phyloP scores from a whole-genome alignment of 2,888 invertebrate genomes.

The Hypena proboscidalis region DNA sequence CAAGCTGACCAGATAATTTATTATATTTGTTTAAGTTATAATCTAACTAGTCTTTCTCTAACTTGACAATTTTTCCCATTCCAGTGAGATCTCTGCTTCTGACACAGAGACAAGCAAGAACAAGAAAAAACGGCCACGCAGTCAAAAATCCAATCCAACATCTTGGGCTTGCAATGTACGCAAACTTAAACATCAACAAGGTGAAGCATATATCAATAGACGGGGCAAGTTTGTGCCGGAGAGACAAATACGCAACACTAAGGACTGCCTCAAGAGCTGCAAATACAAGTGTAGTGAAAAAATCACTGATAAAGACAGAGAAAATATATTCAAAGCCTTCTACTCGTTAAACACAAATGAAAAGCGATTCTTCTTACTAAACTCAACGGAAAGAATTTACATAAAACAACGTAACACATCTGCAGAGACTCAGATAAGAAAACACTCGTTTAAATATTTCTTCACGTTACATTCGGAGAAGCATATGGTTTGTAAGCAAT shows the following conservation, averaged over 20 bases:
- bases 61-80: too few species aligned
- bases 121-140: constrained; percentile 55
- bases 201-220: constrained; percentile 74
- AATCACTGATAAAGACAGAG: constrained; percentile 67
- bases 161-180: constrained; percentile 77
- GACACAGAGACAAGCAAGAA: constrained; percentile 4
- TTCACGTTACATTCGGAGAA: constrained; percentile 66
- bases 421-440: constrained; percentile 58
- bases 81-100: too few species aligned
- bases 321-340: constrained; percentile 76
- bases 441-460: constrained; percentile 75
- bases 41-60: too few species aligned
- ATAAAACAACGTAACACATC: constrained; percentile 58
- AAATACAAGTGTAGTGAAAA: constrained; percentile 74
- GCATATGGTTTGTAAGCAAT: constrained; percentile 75
- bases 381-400: constrained; percentile 70
- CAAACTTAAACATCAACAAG: constrained; percentile 73
- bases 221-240: constrained; percentile 76
- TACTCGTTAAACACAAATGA: constrained; percentile 74
- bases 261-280: constrained; percentile 73
- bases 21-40: too few species aligned
- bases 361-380: constrained; percentile 75
- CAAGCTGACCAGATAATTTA: too few species aligned
- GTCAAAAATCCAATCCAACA: constrained; percentile 62
- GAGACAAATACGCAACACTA: constrained; percentile 63